These are phyloP conservation scores for Cantharis nigra DNA, from an alignment of 2,888 invertebrate species.

Conservation along the genomic window DNA sequence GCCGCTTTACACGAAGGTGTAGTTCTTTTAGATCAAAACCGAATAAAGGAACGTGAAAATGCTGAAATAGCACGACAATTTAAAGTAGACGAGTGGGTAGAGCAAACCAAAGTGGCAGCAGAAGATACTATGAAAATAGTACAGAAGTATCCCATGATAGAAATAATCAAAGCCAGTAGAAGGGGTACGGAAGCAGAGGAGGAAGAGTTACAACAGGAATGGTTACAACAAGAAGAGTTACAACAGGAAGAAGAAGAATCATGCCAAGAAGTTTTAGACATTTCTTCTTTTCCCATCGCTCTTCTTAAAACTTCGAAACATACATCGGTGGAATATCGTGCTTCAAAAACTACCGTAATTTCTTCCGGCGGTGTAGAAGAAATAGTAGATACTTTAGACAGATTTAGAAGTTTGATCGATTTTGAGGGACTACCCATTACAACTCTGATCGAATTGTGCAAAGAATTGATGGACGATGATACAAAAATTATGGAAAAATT, in stretches of 20 bases:
- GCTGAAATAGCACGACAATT: slow-evolving; percentile 53
- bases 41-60: slow-evolving; percentile 51
- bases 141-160: not conserved
- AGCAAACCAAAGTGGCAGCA: slow-evolving; percentile 28
- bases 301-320: not conserved
- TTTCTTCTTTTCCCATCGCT: not conserved
- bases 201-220: not conserved
- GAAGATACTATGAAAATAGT: not conserved
- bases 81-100: slow-evolving; percentile 53
- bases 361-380: not conserved
- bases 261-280: not conserved
- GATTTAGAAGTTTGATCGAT: not conserved
- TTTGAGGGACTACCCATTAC: not conserved
- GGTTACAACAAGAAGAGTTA: not conserved
- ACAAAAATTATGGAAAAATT: slow-evolving; percentile 47
- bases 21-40: slow-evolving; percentile 35
- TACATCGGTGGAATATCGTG: not conserved
- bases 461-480: slow-evolving; percentile 12
- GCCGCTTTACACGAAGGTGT: slow-evolving; percentile 37
- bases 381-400: not conserved
- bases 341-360: not conserved
- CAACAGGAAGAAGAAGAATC: not conserved
- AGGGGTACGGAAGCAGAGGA: slow-evolving; percentile 38
- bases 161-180: slow-evolving; percentile 18
- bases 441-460: slow-evolving; percentile 10